Evolutionary conservation across 2,797 vertebrate species (phyloP), one percentile per base, ranked within the genome.

Genomic region (Anniella stebbinsi): DNA sequence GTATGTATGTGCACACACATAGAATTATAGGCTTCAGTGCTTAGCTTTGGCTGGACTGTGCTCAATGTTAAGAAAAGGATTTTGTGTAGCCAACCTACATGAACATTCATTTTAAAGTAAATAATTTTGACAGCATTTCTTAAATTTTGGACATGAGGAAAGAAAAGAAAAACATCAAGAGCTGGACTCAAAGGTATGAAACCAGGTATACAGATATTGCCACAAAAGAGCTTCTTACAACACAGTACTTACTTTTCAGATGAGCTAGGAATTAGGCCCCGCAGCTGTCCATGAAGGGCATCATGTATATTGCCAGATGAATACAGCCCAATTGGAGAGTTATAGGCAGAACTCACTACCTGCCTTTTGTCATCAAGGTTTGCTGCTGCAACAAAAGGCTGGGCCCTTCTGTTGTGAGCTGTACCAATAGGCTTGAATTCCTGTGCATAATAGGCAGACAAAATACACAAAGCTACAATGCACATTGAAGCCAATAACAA

Each of bases 271-370:
- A 98, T 97, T 86, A 99, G 97, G 92, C 99, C 98, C 89, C 98
- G 98, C 93, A 99, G 98, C 95, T 99, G 99, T 92, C 99, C 99
- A 0, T 99, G 98, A 93, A 99, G 98, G 0, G 99, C 99, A 0
- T 99, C 99, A 97, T 99, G 98, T 93, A 99, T 99, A 97, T 99
- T 99, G 95, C 98, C 98, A 87, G 98, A 98, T 92, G 99, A 99
- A 97, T 99, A 99, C 86, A 99, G 98, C 95, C 99, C 98, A 93
- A 99, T 99, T 60, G 99, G 99, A 54, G 99, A 98, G 97, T 99
- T 99, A 98, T 99, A 99, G 96, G 98, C 96, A 10, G 98, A 96
- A 63, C 99, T 99, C 97, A 99, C 99, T 97, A 99, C 98, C 98
- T 99, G 99, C 87, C 97, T 98, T 96, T 98, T 98, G 97, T 99